These are phyloP conservation scores for Bovichtus variegatus DNA, from an alignment of 2,797 vertebrate genomes.

Conservation along the genomic window DNA sequence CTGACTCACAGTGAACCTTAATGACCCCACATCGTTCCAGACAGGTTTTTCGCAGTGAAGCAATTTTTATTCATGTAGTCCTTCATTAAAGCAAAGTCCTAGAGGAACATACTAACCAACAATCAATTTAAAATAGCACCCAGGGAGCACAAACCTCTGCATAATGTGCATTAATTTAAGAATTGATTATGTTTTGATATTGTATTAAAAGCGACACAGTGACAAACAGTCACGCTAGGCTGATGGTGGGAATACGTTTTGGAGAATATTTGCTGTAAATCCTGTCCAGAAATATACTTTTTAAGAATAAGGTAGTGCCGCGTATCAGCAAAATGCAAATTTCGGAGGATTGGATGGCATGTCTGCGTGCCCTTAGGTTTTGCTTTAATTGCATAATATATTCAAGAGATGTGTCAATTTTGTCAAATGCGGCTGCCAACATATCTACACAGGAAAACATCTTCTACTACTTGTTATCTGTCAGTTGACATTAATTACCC, in stretches of 20 bases:
- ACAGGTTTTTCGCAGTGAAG: neutral
- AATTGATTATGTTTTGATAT: neutral
- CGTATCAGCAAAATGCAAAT: neutral
- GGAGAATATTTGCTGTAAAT: neutral
- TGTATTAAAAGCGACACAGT: neutral
- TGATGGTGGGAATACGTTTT: neutral
- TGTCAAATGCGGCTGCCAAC: neutral
- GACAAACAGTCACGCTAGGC: neutral
- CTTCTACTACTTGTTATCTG: no score
- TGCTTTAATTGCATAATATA: neutral
- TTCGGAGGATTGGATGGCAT: neutral
- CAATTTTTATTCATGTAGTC: neutral
- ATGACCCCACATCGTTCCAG: conserved; percentile 34
- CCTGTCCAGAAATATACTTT: neutral
- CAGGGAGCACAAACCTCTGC: neutral
- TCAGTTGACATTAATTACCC: no score
- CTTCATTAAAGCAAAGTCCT: neutral
- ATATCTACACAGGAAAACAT: neutral
- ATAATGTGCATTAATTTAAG: neutral
- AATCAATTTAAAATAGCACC: neutral
- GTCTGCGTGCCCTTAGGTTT: neutral
- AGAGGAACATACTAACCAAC: neutral
- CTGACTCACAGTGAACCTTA: conserved; percentile 84
- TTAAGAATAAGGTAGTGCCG: neutral
- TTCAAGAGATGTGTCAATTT: neutral